Evolutionary conservation across 2,113 vertebrate genomes (phyloP).

Genomic region (Grammomys surdaster): DNA sequence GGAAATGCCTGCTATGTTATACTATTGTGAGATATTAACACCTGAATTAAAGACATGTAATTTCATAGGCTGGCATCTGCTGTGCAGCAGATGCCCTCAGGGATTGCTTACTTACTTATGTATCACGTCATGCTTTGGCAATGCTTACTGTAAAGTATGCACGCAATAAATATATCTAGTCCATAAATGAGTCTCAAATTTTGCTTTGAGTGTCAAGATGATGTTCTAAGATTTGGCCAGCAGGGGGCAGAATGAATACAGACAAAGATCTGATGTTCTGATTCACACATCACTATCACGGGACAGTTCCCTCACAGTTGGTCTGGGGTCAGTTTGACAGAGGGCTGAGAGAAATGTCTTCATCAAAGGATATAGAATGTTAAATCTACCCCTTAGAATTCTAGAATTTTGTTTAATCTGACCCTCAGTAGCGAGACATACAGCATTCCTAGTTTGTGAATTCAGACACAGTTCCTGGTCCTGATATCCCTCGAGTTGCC

Average conservation of each 20-base stretch:
- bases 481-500: not conserved
- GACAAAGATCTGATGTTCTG: not conserved
- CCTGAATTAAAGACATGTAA: not conserved
- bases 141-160: not conserved
- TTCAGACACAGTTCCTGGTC: not conserved
- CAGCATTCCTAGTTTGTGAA: constrained; percentile 11
- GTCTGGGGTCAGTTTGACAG: too few species aligned
- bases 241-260: constrained; percentile 71
- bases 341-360: not conserved
- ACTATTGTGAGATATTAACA: not conserved
- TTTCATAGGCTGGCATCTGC: not conserved
- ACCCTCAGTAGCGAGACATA: not conserved
- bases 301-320: not conserved
- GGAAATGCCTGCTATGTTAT: not conserved
- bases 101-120: constrained; percentile 5
- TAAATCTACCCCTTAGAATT: constrained; percentile 1
- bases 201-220: not conserved
- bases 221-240: constrained; percentile 60
- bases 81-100: not conserved
- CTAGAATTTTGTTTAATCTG: constrained; percentile 23
- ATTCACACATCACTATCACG: not conserved
- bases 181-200: constrained; percentile 1
- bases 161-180: not conserved
- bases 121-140: not conserved
- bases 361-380: not conserved